A percentile compares a stretch with the other conserved stretches of the same genome.
Evolutionary conservation across 92 coral and sea anemone genomes (phyloP).

Genomic region (Anthopleura xanthogrammica): DNA sequence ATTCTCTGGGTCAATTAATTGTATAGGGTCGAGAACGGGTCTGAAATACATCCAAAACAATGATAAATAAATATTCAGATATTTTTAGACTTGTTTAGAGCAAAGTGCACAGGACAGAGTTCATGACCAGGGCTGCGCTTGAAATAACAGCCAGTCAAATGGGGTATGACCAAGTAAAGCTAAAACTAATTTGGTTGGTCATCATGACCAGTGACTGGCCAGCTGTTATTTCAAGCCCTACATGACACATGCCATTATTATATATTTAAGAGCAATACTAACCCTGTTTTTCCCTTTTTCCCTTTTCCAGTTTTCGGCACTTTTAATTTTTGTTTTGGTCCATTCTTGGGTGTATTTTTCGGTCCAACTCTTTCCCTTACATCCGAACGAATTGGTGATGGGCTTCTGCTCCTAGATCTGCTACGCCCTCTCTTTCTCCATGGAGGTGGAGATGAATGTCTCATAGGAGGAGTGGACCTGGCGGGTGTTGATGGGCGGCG

Average conservation of each 20-base stretch:
- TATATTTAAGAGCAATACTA: not conserved
- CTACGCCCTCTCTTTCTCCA: conserved; percentile 73
- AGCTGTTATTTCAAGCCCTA: too few species aligned
- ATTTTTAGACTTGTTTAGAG: too few species aligned
- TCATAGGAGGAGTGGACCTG: conserved; percentile 33
- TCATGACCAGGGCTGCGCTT: too few species aligned
- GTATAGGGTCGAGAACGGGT: conserved; percentile 40
- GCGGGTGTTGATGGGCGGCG: conserved; percentile 65
- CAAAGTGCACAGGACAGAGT: too few species aligned
- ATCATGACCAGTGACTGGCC: too few species aligned
- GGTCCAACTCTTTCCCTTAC: conserved; percentile 27
- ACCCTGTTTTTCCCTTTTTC: conserved; percentile 53
- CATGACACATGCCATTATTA: not conserved
- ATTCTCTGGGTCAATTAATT: conserved; percentile 69
- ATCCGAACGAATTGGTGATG: conserved; percentile 15
- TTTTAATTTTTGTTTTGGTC: conserved; percentile 70
- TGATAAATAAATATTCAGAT: not conserved
- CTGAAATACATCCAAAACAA: conserved; percentile 11
- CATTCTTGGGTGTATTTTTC: conserved; percentile 34
- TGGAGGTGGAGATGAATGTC: conserved; percentile 63
- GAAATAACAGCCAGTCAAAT: too few species aligned
- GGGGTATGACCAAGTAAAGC: too few species aligned
- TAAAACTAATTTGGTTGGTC: too few species aligned
- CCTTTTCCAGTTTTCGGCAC: conserved; percentile 57
- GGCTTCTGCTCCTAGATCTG: conserved; percentile 55